Percentiles rank a stretch among this genome's conserved stretches.
These are phyloP conservation scores for Drosophila santomea DNA, from an alignment of 1,140 invertebrate species.

Conservation along the genomic window DNA sequence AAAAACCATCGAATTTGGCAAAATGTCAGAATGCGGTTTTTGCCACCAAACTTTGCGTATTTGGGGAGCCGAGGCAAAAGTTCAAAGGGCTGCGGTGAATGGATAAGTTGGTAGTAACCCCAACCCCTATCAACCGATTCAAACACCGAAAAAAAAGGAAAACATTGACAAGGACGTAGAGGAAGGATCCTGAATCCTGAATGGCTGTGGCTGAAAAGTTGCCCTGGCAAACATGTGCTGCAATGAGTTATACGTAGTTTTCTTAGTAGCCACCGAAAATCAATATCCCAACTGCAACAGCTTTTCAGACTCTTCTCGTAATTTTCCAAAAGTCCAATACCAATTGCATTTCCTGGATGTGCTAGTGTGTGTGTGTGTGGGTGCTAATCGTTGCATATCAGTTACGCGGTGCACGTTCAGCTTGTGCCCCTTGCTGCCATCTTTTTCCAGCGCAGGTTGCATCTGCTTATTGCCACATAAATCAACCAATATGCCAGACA, in stretches of 20 bases:
- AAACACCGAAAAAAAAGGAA: conserved; percentile 21
- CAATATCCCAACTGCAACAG: conserved; percentile 49
- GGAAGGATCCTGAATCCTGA: background rate
- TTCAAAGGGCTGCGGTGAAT: conserved; percentile 77
- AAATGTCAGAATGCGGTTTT: conserved; percentile 80
- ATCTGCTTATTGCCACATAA: conserved; percentile 83
- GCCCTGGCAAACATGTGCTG: conserved; percentile 73
- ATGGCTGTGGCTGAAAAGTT: conserved; percentile 60
- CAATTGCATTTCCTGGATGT: conserved; percentile 59
- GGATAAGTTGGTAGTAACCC: conserved; percentile 65
- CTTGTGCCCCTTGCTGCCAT: conserved; percentile 35
- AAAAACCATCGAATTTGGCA: conserved; percentile 77
- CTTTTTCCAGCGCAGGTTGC: conserved; percentile 63
- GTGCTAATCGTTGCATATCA: conserved; percentile 76
- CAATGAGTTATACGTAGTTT: conserved; percentile 74
- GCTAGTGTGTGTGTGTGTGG: conserved; percentile 38
- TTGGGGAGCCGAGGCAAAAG: conserved; percentile 59
- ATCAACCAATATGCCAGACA: conserved; percentile 75
- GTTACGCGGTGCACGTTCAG: conserved; percentile 73
- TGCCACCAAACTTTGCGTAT: conserved; percentile 65
- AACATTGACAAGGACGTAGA: conserved; percentile 51
- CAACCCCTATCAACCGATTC: conserved; percentile 1
- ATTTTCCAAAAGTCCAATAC: conserved; percentile 58
- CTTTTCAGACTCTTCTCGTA: conserved; percentile 50
- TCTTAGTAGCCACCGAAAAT: conserved; percentile 57